phyloP scores from a whole-genome alignment of 2,113 vertebrate genomes.

The Menidia beryllina region DNA sequence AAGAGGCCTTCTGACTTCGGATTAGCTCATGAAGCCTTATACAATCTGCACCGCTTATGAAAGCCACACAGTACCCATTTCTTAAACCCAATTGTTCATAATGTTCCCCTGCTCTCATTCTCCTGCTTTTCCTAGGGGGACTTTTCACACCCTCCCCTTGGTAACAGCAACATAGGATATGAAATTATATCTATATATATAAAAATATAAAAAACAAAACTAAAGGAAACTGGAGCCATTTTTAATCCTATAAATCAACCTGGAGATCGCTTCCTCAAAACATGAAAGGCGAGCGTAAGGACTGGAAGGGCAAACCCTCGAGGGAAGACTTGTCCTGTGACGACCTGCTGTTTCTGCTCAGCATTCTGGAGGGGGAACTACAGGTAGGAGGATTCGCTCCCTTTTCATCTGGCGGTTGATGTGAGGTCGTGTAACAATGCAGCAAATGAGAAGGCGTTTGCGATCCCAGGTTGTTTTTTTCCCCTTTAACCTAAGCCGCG shows the following conservation, averaged over 20 bases:
- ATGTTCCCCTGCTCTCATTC: slow-evolving; percentile 10
- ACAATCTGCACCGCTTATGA: slow-evolving; percentile 43
- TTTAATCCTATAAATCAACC: too few relatives aligned
- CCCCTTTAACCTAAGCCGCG: slow-evolving; percentile 1
- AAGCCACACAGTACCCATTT: slow-evolving; percentile 39
- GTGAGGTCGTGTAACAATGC: background rate
- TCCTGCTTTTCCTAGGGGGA: too few relatives aligned
- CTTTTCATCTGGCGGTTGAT: slow-evolving; percentile 4
- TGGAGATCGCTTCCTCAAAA: background rate
- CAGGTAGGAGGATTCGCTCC: slow-evolving; percentile 47
- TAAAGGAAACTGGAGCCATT: too few relatives aligned
- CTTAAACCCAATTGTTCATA: slow-evolving; percentile 15
- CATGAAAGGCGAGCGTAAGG: slow-evolving; percentile 22
- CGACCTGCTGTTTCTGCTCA: slow-evolving; percentile 69
- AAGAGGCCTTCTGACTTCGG: slow-evolving; percentile 42
- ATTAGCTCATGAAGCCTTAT: slow-evolving; percentile 46
- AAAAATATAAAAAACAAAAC: too few relatives aligned
- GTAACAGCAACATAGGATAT: too few relatives aligned
- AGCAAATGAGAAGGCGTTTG: too few relatives aligned
- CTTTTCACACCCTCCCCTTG: too few relatives aligned
- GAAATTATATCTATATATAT: too few relatives aligned
- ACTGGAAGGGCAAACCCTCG: background rate
- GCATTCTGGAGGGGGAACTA: slow-evolving; percentile 68
- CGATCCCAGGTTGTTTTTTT: too few relatives aligned
- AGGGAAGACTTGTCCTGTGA: slow-evolving; percentile 52